Base-by-base conservation (phyloP, 1,140 invertebrate genomes). In the Caerostris extrusa region DNA sequence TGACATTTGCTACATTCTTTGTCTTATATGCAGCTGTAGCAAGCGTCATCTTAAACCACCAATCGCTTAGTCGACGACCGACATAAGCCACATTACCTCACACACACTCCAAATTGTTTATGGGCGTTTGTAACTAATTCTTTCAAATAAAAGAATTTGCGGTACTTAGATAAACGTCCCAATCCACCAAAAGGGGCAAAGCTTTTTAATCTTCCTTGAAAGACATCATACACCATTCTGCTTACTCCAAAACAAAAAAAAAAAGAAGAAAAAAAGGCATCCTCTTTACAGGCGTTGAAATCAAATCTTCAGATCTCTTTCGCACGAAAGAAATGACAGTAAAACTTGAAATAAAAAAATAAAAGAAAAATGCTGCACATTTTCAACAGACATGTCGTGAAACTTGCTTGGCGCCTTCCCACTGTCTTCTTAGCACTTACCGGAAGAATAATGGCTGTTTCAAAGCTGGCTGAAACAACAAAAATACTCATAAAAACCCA, bases 401-500 rank as follows among this genome's bases (percentile, higher is more conserved):
- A 85, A 85, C 82, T 85, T 85, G 82, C 58, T 53, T 19, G 82
- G 55, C 82, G 55, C 82, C 82, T 17, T 56, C 6, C 8, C 7
- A 58, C 57, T 85, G 82, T 85, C 82, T 56, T 85, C 56, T 19
- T 19, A n/a, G 82, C 82, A 85, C 82, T 85, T 85, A 85, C 5
- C 14, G 3, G 17, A 58, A 57, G 55, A 85, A 57, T 85, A 85
- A 85, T 85, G 82, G 82, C 82, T 56, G 8, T 58, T n/a, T 19
- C 17, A 17, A n/a, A 19, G 82, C 82, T 77, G 19, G 55, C 82
- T 58, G 17, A 85, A 56, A 85, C 82, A 85, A 85, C 82, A 85
- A 85, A 85, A 85, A 85, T 34, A 85, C 55, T 85, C 82, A 85
- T 85, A 85, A 85, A 85, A 85, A 19, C 17, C 82, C 10, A 77